These are phyloP conservation scores for Malacoraja senta DNA, from an alignment of 2,797 vertebrate species.

Conservation along the genomic window DNA sequence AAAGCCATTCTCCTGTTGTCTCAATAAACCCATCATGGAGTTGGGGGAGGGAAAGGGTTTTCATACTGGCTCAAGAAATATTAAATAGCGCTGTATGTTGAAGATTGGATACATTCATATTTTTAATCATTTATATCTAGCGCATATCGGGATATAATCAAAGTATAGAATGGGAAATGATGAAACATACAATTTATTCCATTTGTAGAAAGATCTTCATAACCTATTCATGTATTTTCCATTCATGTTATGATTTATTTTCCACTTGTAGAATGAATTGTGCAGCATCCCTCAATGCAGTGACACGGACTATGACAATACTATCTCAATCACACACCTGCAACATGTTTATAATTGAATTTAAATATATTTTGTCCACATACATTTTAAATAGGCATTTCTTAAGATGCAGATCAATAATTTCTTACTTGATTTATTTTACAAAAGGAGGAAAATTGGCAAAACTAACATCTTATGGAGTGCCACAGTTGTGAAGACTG, in stretches of 20 bases:
- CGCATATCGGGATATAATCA: conserved; percentile 24
- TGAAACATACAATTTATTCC: conserved; percentile 29
- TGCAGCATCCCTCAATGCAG: neutral
- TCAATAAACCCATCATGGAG: neutral
- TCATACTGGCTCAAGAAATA: conserved; percentile 16
- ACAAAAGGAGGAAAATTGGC: conserved; percentile 6
- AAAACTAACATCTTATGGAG: neutral
- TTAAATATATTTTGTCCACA: conserved; percentile 17
- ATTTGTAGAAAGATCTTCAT: conserved; percentile 22
- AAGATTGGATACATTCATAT: conserved; percentile 22
- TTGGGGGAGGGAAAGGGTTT: neutral
- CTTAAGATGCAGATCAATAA: conserved; percentile 29
- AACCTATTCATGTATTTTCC: conserved; percentile 25
- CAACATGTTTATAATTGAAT: conserved; percentile 23
- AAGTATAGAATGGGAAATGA: conserved; percentile 11
- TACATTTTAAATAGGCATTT: conserved; percentile 25
- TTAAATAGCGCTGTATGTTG: conserved; percentile 7
- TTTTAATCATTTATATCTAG: conserved; percentile 27
- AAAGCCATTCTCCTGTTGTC: conserved; percentile 22
- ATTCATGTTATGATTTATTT: conserved; percentile 31
- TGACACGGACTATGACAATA: conserved; percentile 21
- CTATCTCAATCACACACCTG: conserved; percentile 4
- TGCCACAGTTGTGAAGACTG: neutral
- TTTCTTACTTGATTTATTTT: conserved; percentile 9
- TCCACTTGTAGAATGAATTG: conserved; percentile 31